These are phyloP conservation scores for Fratercula arctica DNA, from an alignment of 2,797 vertebrate genomes.

Conservation along the genomic window DNA sequence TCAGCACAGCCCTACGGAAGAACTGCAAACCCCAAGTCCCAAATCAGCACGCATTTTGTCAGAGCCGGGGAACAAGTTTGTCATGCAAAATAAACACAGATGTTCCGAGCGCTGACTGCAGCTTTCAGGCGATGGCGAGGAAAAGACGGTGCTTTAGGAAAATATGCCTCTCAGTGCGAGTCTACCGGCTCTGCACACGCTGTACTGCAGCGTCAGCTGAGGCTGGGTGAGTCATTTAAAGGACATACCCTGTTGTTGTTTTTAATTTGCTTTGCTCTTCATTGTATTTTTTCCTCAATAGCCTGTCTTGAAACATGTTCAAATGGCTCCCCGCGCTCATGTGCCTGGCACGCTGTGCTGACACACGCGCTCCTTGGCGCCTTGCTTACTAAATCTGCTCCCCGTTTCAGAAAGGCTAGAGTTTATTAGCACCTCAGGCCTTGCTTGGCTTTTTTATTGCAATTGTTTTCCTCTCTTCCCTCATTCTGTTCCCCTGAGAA, in stretches of 20 bases:
- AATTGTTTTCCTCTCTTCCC: not conserved
- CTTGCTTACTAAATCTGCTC: not conserved
- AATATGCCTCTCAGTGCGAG: not conserved
- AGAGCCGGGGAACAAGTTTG: constrained; percentile 65
- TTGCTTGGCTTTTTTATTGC: not conserved
- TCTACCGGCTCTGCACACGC: not conserved
- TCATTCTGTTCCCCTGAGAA: not conserved
- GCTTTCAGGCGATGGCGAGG: constrained; percentile 39
- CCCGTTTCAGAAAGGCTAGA: not conserved
- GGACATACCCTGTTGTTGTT: not conserved
- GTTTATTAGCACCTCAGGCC: constrained; percentile 11
- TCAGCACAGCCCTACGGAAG: constrained; percentile 56
- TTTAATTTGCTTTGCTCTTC: not conserved
- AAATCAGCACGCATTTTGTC: constrained; percentile 65
- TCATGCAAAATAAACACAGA: constrained; percentile 82
- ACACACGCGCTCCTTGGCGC: not conserved
- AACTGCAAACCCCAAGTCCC: constrained; percentile 66
- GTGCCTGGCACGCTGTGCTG: not conserved
- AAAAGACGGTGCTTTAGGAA: constrained; percentile 3
- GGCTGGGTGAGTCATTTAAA: not conserved
- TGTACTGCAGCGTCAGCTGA: not conserved
- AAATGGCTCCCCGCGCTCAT: not conserved
- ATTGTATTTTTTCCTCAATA: not conserved
- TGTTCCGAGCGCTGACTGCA: constrained; percentile 62
- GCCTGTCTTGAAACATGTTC: not conserved